Evolutionary conservation across 2,797 vertebrate species (phyloP).

Genomic region (Sitta carolinensis): DNA sequence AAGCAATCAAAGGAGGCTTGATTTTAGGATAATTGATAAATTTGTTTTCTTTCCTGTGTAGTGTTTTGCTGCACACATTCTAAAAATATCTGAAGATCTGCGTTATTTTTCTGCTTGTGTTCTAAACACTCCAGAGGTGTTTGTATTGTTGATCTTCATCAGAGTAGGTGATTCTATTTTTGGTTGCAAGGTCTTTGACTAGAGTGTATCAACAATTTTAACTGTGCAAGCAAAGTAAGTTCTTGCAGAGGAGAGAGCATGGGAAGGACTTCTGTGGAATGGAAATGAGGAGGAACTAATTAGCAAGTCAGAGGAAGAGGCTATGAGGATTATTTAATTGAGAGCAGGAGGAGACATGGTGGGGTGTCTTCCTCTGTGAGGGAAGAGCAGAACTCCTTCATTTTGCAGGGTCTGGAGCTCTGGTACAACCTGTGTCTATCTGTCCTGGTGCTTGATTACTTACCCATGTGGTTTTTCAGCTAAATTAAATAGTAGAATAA

Average conservation of each 20-base stretch:
- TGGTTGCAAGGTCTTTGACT: neutral
- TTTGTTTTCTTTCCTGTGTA: neutral
- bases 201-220: neutral
- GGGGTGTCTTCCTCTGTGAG: neutral
- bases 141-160: neutral
- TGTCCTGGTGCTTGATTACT: neutral
- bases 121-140: neutral
- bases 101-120: neutral
- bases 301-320: neutral
- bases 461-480: neutral
- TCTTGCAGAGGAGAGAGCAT: neutral
- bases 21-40: neutral
- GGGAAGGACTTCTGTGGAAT: neutral
- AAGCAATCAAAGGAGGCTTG: neutral
- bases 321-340: neutral
- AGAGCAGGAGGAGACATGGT: neutral
- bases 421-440: neutral
- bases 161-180: neutral
- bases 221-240: neutral
- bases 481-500: neutral
- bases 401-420: neutral
- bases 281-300: neutral
- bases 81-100: neutral
- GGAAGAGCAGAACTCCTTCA: neutral
- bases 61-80: neutral